Evolutionary conservation across 2,797 vertebrate species (phyloP), one percentile per base, ranked within the genome.

Genomic region (Anguilla anguilla): DNA sequence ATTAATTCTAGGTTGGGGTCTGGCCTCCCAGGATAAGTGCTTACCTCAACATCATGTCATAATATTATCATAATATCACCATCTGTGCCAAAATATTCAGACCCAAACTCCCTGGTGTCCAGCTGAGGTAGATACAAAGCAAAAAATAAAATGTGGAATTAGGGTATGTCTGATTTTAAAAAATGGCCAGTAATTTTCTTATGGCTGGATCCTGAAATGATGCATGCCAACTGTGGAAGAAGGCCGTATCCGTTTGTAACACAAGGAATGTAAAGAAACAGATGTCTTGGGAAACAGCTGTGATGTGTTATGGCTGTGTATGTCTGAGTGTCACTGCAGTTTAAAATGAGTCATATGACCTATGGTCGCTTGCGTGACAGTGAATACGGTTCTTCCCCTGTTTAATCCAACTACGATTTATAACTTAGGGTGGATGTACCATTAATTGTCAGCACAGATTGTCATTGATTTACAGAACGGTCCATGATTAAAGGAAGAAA

Each of bases 71-170:
- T 64, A 64, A 64, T 64, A 64, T 64, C 25, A 51, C 79, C 79
- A 51, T 0, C 79, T 22, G 46, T 49, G 79, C 79, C 79, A 82
- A 82, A 82, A 79, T 2, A 35, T 3, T 10, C 35, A 51, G 15
- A 51, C 19, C 22, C 2, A 6, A n/a, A 35, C 77, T 81, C 90
- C 85, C 87, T 49, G 89, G 89, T 59, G 22, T 67, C 84, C 51
- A 55, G 88, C 89, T 89, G 87, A 15, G 83, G 85, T 49, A 22
- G 46, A 51, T 82, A 49, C 22, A 85, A 69, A 51, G 43, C 85
- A 72, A 31, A 31, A 31, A 59, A 87, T 86, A 61, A 51, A 90
- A 84, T 88, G 84, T 61, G 46, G 88, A 88, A 87, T 89, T 90
- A 13, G 35, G 11, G 35, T 28, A n/a, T 69, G 25, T 28, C 64